These are phyloP conservation scores for Ceyx melanurus DNA, from an alignment of 2,113 vertebrate genomes.

Conservation along the genomic window DNA sequence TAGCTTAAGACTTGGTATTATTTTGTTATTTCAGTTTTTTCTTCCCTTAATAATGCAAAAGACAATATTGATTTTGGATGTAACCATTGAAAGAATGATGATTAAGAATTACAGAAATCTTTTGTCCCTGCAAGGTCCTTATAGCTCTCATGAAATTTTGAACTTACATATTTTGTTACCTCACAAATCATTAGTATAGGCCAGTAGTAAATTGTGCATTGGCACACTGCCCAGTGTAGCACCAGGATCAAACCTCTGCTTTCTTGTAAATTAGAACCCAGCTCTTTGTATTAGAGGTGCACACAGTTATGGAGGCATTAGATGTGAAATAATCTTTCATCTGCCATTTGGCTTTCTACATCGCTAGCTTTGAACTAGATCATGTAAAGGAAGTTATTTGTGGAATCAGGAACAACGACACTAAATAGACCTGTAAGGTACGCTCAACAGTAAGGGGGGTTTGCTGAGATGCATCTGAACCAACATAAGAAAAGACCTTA, in stretches of 20 bases:
- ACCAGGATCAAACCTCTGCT: constrained; percentile 64
- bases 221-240: constrained; percentile 60
- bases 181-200: constrained; percentile 70
- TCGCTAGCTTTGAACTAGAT: not conserved
- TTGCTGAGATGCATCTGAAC: not conserved
- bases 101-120: constrained; percentile 71
- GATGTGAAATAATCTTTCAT: constrained; percentile 53
- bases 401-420: not conserved
- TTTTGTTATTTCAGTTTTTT: constrained; percentile 68
- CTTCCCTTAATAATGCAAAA: constrained; percentile 72
- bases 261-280: constrained; percentile 71
- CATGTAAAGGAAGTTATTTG: constrained; percentile 37
- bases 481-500: not conserved
- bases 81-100: constrained; percentile 60
- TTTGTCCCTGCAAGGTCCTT: constrained; percentile 64
- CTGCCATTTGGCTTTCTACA: constrained; percentile 49
- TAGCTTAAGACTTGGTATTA: constrained; percentile 45
- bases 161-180: constrained; percentile 70
- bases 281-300: constrained; percentile 54
- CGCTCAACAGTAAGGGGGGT: not conserved
- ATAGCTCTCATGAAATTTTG: constrained; percentile 69
- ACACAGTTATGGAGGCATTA: constrained; percentile 61
- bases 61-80: constrained; percentile 78
- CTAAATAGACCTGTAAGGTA: not conserved
- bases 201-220: constrained; percentile 68